Percentiles rank a stretch among this genome's conserved stretches.
phyloP scores from a whole-genome alignment of 2,113 vertebrate genomes.

The Phalacrocorax pelagicus region DNA sequence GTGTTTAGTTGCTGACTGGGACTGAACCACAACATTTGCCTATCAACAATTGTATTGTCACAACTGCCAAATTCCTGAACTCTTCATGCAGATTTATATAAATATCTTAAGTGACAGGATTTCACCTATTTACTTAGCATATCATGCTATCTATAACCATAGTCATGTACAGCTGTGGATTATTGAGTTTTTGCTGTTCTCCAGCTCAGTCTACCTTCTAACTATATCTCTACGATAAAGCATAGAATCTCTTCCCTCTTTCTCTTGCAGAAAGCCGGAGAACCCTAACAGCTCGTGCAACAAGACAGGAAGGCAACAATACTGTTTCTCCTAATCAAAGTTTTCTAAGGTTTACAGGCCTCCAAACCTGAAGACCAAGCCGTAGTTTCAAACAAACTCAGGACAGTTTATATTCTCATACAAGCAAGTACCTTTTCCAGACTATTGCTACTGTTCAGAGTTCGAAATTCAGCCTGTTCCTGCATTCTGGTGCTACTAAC shows the following conservation, averaged over 20 bases:
- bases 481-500: not conserved
- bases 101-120: not conserved
- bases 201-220: not conserved
- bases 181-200: not conserved
- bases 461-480: not conserved
- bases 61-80: not conserved
- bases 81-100: not conserved
- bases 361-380: not conserved
- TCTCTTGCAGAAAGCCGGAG: not conserved
- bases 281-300: not conserved
- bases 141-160: not conserved
- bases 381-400: not conserved
- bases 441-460: not conserved
- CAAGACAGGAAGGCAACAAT: not conserved
- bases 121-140: not conserved
- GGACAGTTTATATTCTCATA: not conserved
- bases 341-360: not conserved
- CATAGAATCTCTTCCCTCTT: not conserved
- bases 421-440: not conserved
- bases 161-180: not conserved
- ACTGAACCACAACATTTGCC: no score
- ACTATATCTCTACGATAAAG: not conserved
- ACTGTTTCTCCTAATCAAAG: not conserved
- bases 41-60: not conserved
- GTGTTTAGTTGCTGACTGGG: no score